Evolutionary conservation across 2,888 invertebrate species (phyloP), one percentile per base, ranked within the genome.

Genomic region (Phortica okadai): DNA sequence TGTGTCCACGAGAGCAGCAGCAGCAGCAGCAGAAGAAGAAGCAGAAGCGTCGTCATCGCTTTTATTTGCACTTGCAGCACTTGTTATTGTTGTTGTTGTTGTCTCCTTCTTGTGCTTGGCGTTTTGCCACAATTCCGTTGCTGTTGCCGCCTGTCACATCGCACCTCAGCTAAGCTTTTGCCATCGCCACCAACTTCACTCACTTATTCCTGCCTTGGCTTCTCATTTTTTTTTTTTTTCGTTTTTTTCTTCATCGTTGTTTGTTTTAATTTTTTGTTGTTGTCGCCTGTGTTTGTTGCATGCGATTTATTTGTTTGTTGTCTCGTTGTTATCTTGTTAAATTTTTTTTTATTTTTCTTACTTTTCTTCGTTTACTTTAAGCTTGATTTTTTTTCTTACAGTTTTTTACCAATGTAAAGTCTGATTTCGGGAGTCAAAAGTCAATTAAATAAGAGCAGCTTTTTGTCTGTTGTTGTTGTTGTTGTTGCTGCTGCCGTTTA

Each of bases 381-480:
- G 33, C 1, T 44, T 75, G 33, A 4, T 59, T 62, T 56, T 25
- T 73, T 75, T 66, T 25, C 66, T 74, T 81, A 76, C 74, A 76
- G 42, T 79, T 83, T 77, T 77, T 73, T 83, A 2, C 80, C 78
- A 77, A 75, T 80, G 80, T 82, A 76, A 78, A 78, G 82, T 82
- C 80, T 81, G 83, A 81, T 87, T 85, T 84, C 84, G 84, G 86
- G 87, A 89, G 89, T 89, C 89, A 89, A 89, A 89, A 89, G 89
- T 89, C 90, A 89, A 89, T 89, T 89, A 89, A 89, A 89, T 89
- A 89, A 89, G 89, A 89, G 90, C 89, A 89, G 85, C 82, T 87
- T 84, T 83, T 84, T 88, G 81, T 82, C 83, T 81, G 82, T 86
- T 82, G 81, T 81, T 83, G 80, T 81, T 83, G 80, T 81, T 79